Conservation (phyloP, 2,113 vertebrate genomes). For the Strix uralensis region DNA sequence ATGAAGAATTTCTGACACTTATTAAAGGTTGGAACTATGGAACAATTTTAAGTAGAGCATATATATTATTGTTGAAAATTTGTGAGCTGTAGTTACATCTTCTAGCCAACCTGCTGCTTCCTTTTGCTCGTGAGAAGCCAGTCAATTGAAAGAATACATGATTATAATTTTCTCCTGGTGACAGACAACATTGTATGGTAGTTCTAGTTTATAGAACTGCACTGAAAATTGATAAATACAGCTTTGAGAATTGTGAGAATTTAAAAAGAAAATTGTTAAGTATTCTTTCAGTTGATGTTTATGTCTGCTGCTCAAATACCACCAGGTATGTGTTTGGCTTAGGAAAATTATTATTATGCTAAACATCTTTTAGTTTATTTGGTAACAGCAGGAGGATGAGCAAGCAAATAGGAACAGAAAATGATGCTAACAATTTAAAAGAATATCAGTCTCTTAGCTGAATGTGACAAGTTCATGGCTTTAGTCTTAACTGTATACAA, state of each 20-base stretch:
- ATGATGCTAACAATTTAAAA: neutral
- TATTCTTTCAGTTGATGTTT: neutral
- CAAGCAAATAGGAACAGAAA: neutral
- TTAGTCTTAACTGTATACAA: neutral
- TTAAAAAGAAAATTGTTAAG: neutral
- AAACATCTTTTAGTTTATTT: neutral
- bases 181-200: neutral
- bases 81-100: neutral
- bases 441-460: neutral
- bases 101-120: neutral
- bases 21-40: constrained; percentile 85
- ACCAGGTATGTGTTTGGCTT: neutral
- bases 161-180: neutral
- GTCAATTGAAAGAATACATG: neutral
- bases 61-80: neutral
- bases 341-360: neutral
- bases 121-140: neutral
- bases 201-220: neutral
- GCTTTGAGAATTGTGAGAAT: neutral
- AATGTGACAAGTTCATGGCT: neutral
- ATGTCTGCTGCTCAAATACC: neutral
- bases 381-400: neutral
- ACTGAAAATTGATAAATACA: neutral
- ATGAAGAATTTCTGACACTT: constrained; percentile 90
- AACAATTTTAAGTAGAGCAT: neutral